Evolutionary conservation across 2,888 invertebrate species (phyloP).

Genomic region (Chydorus sphaericus): DNA sequence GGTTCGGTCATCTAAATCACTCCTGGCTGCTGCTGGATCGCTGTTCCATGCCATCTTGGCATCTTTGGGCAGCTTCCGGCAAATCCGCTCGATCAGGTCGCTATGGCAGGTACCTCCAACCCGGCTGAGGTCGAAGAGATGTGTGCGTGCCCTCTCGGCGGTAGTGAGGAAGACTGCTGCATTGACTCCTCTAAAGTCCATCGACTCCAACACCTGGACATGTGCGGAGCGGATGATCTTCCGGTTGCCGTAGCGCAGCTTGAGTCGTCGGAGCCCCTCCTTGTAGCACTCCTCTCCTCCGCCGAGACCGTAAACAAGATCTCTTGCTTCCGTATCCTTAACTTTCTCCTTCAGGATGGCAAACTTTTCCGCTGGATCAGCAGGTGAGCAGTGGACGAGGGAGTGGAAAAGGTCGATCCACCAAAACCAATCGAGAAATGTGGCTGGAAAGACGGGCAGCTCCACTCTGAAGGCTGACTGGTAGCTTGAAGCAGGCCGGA

Average conservation of each 20-base stretch:
- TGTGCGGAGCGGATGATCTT: constrained; percentile 6
- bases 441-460: neutral
- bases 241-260: neutral
- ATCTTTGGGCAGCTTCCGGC: neutral
- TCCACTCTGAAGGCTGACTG: neutral
- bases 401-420: constrained; percentile 3
- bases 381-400: neutral
- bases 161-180: neutral
- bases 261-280: neutral
- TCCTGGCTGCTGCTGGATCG: neutral
- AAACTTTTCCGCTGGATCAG: constrained; percentile 1
- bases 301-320: constrained; percentile 2
- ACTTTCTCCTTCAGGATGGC: neutral
- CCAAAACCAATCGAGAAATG: neutral
- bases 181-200: neutral
- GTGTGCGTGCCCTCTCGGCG: neutral
- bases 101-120: neutral
- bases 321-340: neutral
- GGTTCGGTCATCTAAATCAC: neutral
- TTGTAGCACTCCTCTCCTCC: constrained; percentile 9
- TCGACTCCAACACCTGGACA: neutral
- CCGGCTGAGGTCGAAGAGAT: neutral
- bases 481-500: neutral
- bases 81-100: neutral
- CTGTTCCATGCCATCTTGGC: neutral